Evolutionary conservation across 2,888 invertebrate species (phyloP), one percentile per base, ranked within the genome.

Genomic region (Xylota sylvarum): DNA sequence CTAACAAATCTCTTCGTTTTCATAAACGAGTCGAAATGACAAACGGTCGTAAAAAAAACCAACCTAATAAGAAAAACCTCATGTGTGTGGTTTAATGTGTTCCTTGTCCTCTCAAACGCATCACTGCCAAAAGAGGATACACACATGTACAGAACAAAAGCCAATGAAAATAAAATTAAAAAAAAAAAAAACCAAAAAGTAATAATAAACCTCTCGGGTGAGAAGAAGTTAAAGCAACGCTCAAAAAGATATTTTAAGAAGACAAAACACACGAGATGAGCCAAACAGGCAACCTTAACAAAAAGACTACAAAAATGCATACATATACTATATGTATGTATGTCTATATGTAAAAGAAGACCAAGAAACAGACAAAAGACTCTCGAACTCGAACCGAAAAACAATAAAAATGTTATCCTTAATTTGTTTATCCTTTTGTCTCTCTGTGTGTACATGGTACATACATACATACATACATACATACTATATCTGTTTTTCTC

Each of bases 381-480:
- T 32, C 35, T 32, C 35, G 23, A 23, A 23, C 23, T 12, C 27
- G 14, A n/a, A 46, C 10, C 6, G 46, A 58, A 62, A 67, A 80
- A 85, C 80, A 80, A 74, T 80, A 74, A 85, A 84, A 83, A 74
- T 56, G 64, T 56, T 80, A 70, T 85, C 70, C 58, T 85, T 81
- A 85, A 85, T 81, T 85, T 85, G 85, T 85, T 85, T 85, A 81
- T 81, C 74, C 70, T 81, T 85, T 79, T 84, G 65, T 79, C 52
- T 79, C 52, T 80, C 62, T 76, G 60, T 58, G 70, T 37, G 62
- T 60, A 37, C 17, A 40, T 27, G 50, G 37, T 23, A 30, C 27
- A 35, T 10, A 67, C 65, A 48, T 23, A 23, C 3, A 3, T 1
- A 23, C 3, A 3, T 23, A 23, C 3, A 3, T 23, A 23, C 3